Percentiles rank a stretch among this genome's conserved stretches.
Conservation (phyloP, 2,888 invertebrate genomes). For the Brachylomia viminalis region DNA sequence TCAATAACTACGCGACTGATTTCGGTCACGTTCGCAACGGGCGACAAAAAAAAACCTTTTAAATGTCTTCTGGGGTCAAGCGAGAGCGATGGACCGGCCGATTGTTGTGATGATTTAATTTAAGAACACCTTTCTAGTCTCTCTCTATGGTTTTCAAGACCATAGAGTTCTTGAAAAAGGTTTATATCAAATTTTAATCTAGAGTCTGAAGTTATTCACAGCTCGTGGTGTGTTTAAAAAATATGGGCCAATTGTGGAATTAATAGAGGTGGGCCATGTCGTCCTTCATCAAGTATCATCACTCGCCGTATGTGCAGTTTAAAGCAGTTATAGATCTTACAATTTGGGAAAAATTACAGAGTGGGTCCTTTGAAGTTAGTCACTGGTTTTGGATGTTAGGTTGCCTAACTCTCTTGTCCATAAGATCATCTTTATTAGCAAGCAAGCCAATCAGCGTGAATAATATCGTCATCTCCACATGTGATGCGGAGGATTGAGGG, state of each 20-base stretch:
- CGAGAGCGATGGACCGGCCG: conserved; percentile 56
- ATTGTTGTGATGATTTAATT: conserved; percentile 59
- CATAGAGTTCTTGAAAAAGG: conserved; percentile 2
- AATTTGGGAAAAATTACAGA: neutral
- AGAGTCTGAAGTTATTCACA: neutral
- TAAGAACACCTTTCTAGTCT: conserved; percentile 18
- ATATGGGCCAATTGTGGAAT: neutral
- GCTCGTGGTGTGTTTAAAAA: neutral
- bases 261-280: no score
- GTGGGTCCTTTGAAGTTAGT: neutral
- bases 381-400: neutral
- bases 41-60: conserved; percentile 58
- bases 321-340: no score
- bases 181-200: neutral
- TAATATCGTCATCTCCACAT: no score
- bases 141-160: conserved; percentile 2
- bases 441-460: neutral
- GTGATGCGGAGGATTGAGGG: no score
- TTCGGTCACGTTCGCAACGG: conserved; percentile 63
- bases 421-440: neutral
- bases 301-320: neutral
- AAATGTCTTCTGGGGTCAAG: conserved; percentile 56
- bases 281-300: neutral
- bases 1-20: conserved; percentile 54
- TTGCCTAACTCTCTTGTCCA: neutral